Evolutionary conservation across 2,113 vertebrate species (phyloP).

Genomic region (Dipodomys ordii): DNA sequence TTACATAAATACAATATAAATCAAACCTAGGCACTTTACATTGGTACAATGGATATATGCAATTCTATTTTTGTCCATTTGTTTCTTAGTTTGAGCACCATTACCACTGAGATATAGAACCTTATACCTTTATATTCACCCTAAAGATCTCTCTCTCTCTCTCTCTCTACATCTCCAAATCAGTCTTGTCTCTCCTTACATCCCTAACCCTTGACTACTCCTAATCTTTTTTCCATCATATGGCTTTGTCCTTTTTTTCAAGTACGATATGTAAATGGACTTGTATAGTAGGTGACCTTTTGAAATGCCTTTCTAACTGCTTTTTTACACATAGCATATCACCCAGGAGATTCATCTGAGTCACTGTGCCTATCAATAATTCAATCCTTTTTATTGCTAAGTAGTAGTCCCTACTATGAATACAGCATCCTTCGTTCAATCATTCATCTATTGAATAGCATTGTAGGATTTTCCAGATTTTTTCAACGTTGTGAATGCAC

Average conservation of each 20-base stretch:
- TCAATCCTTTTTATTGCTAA: constrained; percentile 22
- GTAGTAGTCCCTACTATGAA: not conserved
- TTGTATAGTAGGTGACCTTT: not conserved
- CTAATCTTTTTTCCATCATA: not conserved
- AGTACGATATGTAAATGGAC: constrained; percentile 3
- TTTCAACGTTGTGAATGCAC: not conserved
- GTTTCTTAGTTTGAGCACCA: not conserved
- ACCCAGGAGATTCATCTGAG: not conserved
- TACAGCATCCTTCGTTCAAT: not conserved
- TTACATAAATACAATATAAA: not conserved
- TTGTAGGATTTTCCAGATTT: not conserved
- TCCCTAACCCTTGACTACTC: not conserved
- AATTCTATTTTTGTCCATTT: not conserved
- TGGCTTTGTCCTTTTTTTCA: not conserved
- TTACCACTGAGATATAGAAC: not conserved
- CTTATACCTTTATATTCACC: not conserved
- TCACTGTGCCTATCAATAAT: not conserved
- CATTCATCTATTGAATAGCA: not conserved
- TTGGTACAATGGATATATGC: not conserved
- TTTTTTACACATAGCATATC: not conserved
- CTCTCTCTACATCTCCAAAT: too few species aligned
- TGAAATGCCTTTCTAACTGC: not conserved
- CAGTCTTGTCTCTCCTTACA: not conserved
- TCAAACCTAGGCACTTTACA: not conserved
- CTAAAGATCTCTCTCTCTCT: not conserved